Evolutionary conservation across 2,113 vertebrate genomes (phyloP), one percentile per base, ranked within the genome.

Genomic region (Onychostruthus taczanowskii): DNA sequence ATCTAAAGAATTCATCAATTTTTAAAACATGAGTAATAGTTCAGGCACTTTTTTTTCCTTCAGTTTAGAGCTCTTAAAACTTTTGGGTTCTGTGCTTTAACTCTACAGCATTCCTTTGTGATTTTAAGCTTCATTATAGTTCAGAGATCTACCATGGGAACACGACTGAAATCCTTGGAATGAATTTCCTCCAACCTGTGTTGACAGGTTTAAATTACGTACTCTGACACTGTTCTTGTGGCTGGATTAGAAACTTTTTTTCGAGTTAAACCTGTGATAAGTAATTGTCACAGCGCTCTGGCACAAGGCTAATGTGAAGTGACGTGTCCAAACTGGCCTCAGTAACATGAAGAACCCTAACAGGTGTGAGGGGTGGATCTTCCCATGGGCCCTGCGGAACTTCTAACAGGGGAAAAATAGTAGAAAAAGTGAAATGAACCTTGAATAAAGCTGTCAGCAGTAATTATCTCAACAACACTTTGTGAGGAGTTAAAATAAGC

Each of bases 361-460:
- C 98, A 99, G 98, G 98, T 99, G 98, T 98, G 98, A 98, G 98
- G 98, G 98, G 98, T 98, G 98, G 97, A 98, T 97, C 97, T 97
- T 97, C 97, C 95, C 98, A 98, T 98, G 98, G 98, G 97, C 96
- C 97, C 97, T 97, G 92, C 95, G 97, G 97, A 97, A 97, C 97
- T 98, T 96, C 97, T 98, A 98, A 97, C 98, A 98, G 98, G 97
- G 97, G 97, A 98, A 98, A 98, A 98, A 97, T 95, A 97, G 98
- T 96, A 98, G 98, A 98, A 98, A 98, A 98, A 98, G 98, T 98
- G 98, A 98, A 98, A 98, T 98, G 98, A 98, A 98, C 98, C 97
- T 98, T 98, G 98, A 98, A 98, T 99, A 98, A 99, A 99, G 98
- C 98, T 99, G 99, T 99, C 99, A 98, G 98, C 97, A 98, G 98